Conservation (phyloP, 2,888 invertebrate genomes). For the Apotomis betuletana region DNA sequence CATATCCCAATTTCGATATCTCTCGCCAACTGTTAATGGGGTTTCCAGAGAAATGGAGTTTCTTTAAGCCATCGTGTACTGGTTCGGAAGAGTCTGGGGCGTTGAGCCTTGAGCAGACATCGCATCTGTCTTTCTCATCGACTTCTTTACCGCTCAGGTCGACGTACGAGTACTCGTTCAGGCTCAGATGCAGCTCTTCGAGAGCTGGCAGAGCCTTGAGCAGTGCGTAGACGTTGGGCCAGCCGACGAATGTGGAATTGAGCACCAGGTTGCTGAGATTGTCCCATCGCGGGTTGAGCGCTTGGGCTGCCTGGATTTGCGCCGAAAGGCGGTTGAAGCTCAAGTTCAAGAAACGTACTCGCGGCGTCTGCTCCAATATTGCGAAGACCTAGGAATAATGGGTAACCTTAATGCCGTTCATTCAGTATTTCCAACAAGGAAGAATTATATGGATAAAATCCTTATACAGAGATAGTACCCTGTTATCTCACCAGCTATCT, state of each 20-base stretch:
- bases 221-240: conserved; percentile 91
- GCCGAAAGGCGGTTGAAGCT: conserved; percentile 94
- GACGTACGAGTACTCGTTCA: conserved; percentile 93
- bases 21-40: conserved; percentile 93
- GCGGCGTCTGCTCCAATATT: conserved; percentile 93
- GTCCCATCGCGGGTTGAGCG: conserved; percentile 79
- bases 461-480: not conserved
- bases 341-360: conserved; percentile 94
- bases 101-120: conserved; percentile 71
- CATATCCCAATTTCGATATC: conserved; percentile 91
- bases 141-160: conserved; percentile 83
- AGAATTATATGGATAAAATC: too few relatives aligned
- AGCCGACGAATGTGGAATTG: conserved; percentile 93
- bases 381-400: conserved; percentile 87
- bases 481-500: not conserved
- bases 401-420: conserved; percentile 43
- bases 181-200: conserved; percentile 95
- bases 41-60: conserved; percentile 94
- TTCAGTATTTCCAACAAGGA: too few relatives aligned
- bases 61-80: conserved; percentile 88
- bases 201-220: conserved; percentile 90
- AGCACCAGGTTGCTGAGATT: conserved; percentile 90
- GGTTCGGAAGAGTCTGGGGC: conserved; percentile 64
- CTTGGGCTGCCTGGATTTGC: conserved; percentile 85
- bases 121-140: conserved; percentile 70